These are phyloP conservation scores for Cephus sareptanus DNA, from an alignment of 2,888 invertebrate genomes.

Conservation along the genomic window DNA sequence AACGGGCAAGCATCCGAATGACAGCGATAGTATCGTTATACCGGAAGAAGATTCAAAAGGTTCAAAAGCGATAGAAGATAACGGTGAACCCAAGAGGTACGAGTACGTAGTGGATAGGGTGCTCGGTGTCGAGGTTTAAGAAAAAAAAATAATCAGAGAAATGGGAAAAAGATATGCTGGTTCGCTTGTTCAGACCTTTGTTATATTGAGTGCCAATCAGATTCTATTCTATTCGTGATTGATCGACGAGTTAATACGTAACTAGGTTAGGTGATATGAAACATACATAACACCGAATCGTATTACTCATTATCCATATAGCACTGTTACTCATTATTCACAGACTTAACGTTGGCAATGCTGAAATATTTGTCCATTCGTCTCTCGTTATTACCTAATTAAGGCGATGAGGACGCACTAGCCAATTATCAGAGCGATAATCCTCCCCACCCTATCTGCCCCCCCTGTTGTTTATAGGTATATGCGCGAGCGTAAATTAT, in stretches of 20 bases:
- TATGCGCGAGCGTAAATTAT: slow-evolving; percentile 50
- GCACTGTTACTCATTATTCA: background rate
- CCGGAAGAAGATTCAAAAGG: slow-evolving; percentile 21
- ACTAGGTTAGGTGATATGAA: background rate
- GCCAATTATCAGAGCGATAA: slow-evolving; percentile 30
- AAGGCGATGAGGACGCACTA: slow-evolving; percentile 8
- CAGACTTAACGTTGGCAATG: background rate
- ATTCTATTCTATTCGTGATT: background rate
- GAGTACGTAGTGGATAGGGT: slow-evolving; percentile 87
- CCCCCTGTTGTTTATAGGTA: slow-evolving; percentile 27
- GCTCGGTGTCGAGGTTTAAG: slow-evolving; percentile 86
- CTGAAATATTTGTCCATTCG: background rate
- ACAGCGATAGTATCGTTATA: slow-evolving; percentile 22
- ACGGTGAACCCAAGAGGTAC: slow-evolving; percentile 72
- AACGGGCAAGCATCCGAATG: slow-evolving; percentile 12
- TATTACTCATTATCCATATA: background rate
- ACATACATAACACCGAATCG: background rate
- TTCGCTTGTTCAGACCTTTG: background rate
- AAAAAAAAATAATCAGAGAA: slow-evolving; percentile 9
- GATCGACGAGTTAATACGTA: background rate
- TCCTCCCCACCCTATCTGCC: background rate
- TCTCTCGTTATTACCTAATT: background rate
- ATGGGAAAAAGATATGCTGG: background rate
- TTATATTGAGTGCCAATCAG: background rate
- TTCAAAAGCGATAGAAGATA: slow-evolving; percentile 33